Evolutionary conservation across 2,888 invertebrate species (phyloP), one percentile per base, ranked within the genome.

Genomic region (Slavum lentiscoides): DNA sequence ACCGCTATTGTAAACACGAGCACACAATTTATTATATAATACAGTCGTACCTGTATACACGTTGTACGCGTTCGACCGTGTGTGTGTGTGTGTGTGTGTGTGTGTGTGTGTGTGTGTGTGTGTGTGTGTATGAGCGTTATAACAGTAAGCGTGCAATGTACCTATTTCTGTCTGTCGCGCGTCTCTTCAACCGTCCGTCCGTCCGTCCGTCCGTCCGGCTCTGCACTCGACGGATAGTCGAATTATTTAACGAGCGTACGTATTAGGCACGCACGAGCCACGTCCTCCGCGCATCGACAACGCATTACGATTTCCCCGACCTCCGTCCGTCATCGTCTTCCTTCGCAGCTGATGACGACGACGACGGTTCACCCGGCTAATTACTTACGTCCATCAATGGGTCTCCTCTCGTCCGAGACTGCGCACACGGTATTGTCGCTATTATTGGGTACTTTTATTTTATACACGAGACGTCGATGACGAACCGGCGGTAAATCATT

Each of bases 191-290:
- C 11, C 15, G 49, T 49, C 9, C 11, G 49, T 9, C 9, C 11
- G 11, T 49, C 9, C n/a, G n/a, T 49, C 11, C 11, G 49, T 49
- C 11, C 9, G 49, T 49, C 15, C 43, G 11, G 43, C 43, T 43
- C 43, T 11, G 30, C 43, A 9, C 11, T 43, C 43, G 43, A 9
- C 11, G 7, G 43, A 13, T 13, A 2, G 49, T 15, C 49, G 49
- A 70, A 70, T 30, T 43, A 74, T 80, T 70, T 80, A 80, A 80
- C 77, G 37, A 80, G 77, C 70, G 62, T 70, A 6, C 53, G 39
- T 49, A 55, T 80, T 80, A 80, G 81, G 67, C 53, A 81, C 81
- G 81, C 81, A 81, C 81, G 81, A 81, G 81, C 81, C 74, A 9
- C 37, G 74, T 64, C 23, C 62, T 7, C 43, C 43, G 43, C 43